phyloP scores from a whole-genome alignment of 2,888 invertebrate genomes.

The Azorinus chamasolen region DNA sequence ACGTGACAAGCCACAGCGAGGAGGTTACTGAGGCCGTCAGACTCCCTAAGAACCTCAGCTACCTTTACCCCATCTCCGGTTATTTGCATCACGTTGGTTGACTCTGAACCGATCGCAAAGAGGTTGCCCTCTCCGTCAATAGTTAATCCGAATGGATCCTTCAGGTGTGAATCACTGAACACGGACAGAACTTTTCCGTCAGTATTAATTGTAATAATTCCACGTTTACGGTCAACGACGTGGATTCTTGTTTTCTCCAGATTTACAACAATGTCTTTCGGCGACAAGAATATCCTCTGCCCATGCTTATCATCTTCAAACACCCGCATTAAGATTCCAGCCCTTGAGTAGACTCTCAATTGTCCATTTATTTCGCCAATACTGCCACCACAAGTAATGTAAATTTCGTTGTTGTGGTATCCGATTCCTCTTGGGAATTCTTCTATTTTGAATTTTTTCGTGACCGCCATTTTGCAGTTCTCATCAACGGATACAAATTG shows the following conservation, averaged over 20 bases:
- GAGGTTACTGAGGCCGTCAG: slow-evolving; percentile 40
- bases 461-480: slow-evolving; percentile 22
- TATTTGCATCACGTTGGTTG: slow-evolving; percentile 53
- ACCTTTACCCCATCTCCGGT: slow-evolving; percentile 46
- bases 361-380: slow-evolving; percentile 56
- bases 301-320: slow-evolving; percentile 56
- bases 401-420: slow-evolving; percentile 41
- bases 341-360: slow-evolving; percentile 47
- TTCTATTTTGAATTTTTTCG: slow-evolving; percentile 52
- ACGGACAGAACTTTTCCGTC: slow-evolving; percentile 42
- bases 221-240: slow-evolving; percentile 46
- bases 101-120: slow-evolving; percentile 53
- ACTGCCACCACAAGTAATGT: slow-evolving; percentile 55
- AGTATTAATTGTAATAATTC: slow-evolving; percentile 45
- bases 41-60: slow-evolving; percentile 42
- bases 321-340: slow-evolving; percentile 38
- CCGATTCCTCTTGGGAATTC: slow-evolving; percentile 59
- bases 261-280: slow-evolving; percentile 52
- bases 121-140: slow-evolving; percentile 51
- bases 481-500: slow-evolving; percentile 49
- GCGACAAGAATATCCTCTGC: slow-evolving; percentile 50
- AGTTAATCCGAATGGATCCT: slow-evolving; percentile 47
- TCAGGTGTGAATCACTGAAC: slow-evolving; percentile 39
- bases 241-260: slow-evolving; percentile 45
- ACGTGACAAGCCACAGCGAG: slow-evolving; percentile 56